These are phyloP conservation scores for Mobula hypostoma DNA, from an alignment of 2,113 vertebrate species.

Conservation along the genomic window DNA sequence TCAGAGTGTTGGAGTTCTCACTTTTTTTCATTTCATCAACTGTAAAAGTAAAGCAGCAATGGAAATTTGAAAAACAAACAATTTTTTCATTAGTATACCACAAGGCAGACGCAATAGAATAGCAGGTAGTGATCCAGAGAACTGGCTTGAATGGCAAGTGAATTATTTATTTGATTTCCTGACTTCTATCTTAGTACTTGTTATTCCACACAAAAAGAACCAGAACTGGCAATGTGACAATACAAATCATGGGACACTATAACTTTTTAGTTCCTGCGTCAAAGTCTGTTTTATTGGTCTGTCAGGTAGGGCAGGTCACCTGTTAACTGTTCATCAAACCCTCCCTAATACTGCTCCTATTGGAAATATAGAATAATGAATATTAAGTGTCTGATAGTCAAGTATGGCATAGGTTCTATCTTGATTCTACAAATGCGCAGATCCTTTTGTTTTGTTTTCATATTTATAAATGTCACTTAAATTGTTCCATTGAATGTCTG, in stretches of 20 bases:
- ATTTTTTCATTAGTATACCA: neutral
- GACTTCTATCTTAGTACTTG: neutral
- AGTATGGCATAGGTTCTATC: neutral
- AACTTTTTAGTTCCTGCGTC: slow-evolving; percentile 15
- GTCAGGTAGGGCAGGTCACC: neutral
- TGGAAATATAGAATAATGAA: neutral
- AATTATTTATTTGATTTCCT: neutral
- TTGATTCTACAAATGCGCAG: neutral
- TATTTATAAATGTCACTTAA: slow-evolving; percentile 1
- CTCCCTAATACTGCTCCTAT: neutral
- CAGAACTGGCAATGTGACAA: neutral
- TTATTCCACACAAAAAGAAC: neutral
- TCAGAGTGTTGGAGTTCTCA: neutral
- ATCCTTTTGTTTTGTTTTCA: neutral
- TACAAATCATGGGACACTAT: neutral
- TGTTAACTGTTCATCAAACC: neutral
- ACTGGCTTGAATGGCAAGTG: neutral
- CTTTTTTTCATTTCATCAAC: neutral
- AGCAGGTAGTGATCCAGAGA: neutral
- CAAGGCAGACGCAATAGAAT: neutral
- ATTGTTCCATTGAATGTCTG: neutral
- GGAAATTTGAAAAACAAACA: neutral
- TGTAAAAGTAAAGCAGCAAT: neutral
- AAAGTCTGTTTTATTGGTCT: neutral
- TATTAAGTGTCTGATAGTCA: neutral